Conservation (phyloP, 2,113 vertebrate species). For the Aleadryas rufinucha region DNA sequence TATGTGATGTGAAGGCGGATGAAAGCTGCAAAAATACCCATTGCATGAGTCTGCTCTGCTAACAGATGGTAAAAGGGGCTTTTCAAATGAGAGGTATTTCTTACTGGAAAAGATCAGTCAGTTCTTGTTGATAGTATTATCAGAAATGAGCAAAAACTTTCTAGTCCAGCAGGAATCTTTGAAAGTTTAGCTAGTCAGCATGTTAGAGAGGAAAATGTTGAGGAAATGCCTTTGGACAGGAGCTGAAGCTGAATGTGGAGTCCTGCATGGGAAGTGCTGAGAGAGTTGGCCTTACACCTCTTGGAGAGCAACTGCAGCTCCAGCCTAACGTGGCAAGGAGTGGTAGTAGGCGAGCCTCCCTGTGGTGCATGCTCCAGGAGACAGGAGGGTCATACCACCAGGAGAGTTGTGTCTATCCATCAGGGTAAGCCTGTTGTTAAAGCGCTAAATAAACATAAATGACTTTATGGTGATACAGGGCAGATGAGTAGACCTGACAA, state of each 20-base stretch:
- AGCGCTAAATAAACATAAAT: background rate
- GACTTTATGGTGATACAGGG: accelerated
- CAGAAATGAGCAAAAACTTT: background rate
- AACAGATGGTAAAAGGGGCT: background rate
- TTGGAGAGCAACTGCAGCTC: accelerated
- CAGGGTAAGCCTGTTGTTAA: background rate
- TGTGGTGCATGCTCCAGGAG: accelerated
- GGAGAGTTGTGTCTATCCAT: accelerated
- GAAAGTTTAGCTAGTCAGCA: background rate
- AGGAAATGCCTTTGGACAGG: background rate
- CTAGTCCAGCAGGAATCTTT: background rate
- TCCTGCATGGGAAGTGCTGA: background rate
- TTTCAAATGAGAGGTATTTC: background rate
- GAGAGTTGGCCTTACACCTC: background rate
- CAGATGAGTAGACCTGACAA: accelerated
- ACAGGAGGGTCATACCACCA: background rate
- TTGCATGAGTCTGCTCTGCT: background rate
- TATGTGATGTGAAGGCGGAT: background rate
- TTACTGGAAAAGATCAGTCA: background rate
- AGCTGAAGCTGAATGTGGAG: background rate
- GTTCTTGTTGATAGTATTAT: background rate
- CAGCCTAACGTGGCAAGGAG: accelerated
- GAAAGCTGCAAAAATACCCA: background rate
- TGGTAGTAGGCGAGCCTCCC: accelerated
- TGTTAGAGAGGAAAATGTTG: background rate